These are phyloP conservation scores for Osmerus mordax DNA, from an alignment of 2,113 vertebrate species.

Conservation along the genomic window DNA sequence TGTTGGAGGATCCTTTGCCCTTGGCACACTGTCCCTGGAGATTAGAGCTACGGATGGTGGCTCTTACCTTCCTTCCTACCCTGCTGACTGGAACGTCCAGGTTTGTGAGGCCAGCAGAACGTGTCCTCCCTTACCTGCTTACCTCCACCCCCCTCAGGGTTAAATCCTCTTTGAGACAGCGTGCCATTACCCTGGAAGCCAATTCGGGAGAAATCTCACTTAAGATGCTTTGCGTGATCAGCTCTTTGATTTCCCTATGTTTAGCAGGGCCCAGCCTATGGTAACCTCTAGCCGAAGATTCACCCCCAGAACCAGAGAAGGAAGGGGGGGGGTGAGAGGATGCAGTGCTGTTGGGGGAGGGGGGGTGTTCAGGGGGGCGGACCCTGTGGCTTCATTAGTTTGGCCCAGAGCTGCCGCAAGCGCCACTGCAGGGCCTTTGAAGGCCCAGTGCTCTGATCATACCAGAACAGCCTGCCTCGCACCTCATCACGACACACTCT, in stretches of 20 bases:
- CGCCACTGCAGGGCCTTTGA: slow-evolving; percentile 67
- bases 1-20: slow-evolving; percentile 64
- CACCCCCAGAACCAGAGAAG: slow-evolving; percentile 60
- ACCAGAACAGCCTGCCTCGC: slow-evolving; percentile 65
- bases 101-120: slow-evolving; percentile 12
- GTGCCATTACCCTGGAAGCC: slow-evolving; percentile 27
- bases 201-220: slow-evolving; percentile 47
- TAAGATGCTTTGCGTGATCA: slow-evolving; percentile 49
- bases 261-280: slow-evolving; percentile 48
- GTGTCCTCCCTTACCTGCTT: slow-evolving; percentile 6
- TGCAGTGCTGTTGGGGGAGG: slow-evolving; percentile 57
- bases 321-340: slow-evolving; percentile 59
- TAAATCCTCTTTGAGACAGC: slow-evolving; percentile 39
- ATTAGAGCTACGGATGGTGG: slow-evolving; percentile 55
- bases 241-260: slow-evolving; percentile 29
- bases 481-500: slow-evolving; percentile 72
- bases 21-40: slow-evolving; percentile 60
- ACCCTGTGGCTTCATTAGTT: slow-evolving; percentile 65
- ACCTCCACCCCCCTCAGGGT: slow-evolving; percentile 20
- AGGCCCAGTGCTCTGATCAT: slow-evolving; percentile 70
- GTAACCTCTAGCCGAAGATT: slow-evolving; percentile 71
- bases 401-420: slow-evolving; percentile 36
- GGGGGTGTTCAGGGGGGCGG: slow-evolving; percentile 5
- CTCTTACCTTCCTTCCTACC: slow-evolving; percentile 35
- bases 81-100: slow-evolving; percentile 40